Base-by-base conservation (phyloP, 2,113 vertebrate species). In the Apodemus sylvaticus region DNA sequence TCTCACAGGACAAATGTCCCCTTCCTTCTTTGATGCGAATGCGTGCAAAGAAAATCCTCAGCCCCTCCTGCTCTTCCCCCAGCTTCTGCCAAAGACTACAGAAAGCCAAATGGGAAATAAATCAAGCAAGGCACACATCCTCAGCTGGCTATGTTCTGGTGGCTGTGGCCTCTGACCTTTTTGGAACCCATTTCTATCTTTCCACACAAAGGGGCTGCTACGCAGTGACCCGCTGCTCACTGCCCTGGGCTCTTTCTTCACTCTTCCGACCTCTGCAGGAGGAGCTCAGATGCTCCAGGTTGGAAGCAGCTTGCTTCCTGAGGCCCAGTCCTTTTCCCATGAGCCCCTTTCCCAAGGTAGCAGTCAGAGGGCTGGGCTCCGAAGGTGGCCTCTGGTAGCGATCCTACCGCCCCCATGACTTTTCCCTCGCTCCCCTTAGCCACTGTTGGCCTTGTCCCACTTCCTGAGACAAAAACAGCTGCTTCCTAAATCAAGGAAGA, bases 381-480 rank as follows among this genome's bases (percentile, higher is more conserved):
- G 26, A 12, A 20, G 8, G 73, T 24, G 16, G 82, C 55, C 51
- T 1, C 1, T 7, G 39, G 42, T 11, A 42, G 45, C 31, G 1
- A 4, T 20, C 45, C 19, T 0, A 31, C 4, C 58, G 4, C 55
- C 60, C 62, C 10, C 0, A 0, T 24, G 88, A 95, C 89, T 85
- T 93, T 96, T 94, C n/a, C 70, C 93, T 97, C 66, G 60, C 53
- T 97, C 82, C 51, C 26, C 10, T 77, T 39, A 1, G 12, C 68
- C 53, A 62, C 66, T 70, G 89, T 86, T 93, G 73, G 79, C 96
- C 93, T 92, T 26, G 55, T 34, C 0, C 66, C 36, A 48, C 78
- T 97, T 97, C 97, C 97, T 93, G 89, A 89, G 77, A 93, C 14
- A 96, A 88, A 53, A 91, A 55, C 91, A 96, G 96, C 94, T 97